Evolutionary conservation across 1,140 invertebrate genomes (phyloP), one percentile per base, ranked within the genome.

Genomic region (Bilobella aurantiaca): DNA sequence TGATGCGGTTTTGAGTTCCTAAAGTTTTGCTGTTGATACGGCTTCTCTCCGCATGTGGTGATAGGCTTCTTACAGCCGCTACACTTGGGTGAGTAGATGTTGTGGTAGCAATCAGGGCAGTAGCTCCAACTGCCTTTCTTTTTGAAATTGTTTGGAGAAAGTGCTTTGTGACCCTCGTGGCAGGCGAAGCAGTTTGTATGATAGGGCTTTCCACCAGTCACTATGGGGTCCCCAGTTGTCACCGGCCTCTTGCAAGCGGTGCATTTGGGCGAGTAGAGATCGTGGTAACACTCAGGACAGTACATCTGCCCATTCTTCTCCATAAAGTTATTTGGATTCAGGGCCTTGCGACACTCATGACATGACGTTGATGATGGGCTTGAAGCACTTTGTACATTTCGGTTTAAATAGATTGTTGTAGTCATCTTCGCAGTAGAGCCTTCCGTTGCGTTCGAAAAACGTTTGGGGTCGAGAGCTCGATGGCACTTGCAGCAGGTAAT

Each of bases 231-330:
- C 47, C 34, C 62, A n/a, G 59, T 32, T 21, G 42, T 64, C 21
- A 65, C 62, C 2, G 87, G 82, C 65, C 83, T 75, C 72, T 84
- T 82, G 75, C 88, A 90, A 67, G 81, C 82, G 42, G 77, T 78
- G 77, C 88, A 90, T 67, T 81, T 81, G 32, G 85, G 84, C 42
- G 87, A 83, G 76, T 87, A 89, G 67, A 85, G 77, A 66, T 81
- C 80, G 59, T 86, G 81, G 74, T 87, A 89, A 75, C 56, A 63
- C 23, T 59, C 25, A 21, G 56, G 32, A 31, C 62, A 68, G 29
- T 61, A 68, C 3, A 58, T 34, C 16, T 58, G 14, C 5, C 62
- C 61, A 47, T 64, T 57, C 62, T 64, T 67, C 60, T 67, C 66
- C 29, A 31, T 27, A 29, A 67, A 67, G 18, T 64, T 63, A 34